Percentiles rank a stretch among this genome's conserved stretches.
These are phyloP conservation scores for Arctopsyche grandis DNA, from an alignment of 1,140 invertebrate species.

Conservation along the genomic window DNA sequence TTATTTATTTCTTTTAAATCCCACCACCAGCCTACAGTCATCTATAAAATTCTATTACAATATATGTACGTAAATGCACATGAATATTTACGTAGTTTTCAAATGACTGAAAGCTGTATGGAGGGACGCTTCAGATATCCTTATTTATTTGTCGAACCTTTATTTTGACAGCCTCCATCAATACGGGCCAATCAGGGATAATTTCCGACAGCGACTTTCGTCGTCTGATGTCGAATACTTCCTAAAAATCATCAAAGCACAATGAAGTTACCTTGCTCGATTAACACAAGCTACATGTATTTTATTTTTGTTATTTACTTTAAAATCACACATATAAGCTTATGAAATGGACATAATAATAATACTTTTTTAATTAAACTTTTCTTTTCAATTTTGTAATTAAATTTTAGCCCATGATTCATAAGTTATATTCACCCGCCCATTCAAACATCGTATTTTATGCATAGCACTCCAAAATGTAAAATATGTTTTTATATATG, in stretches of 20 bases:
- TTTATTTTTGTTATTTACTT: not conserved
- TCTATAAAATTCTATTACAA: not conserved
- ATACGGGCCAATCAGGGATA: constrained; percentile 72
- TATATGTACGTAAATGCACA: not conserved
- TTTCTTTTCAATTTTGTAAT: too few relatives aligned
- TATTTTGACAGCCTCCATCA: constrained; percentile 69
- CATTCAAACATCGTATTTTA: constrained; percentile 1
- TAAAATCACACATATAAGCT: not conserved
- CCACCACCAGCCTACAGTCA: constrained; percentile 5
- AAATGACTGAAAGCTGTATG: constrained; percentile 22
- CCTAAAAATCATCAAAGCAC: constrained; percentile 64
- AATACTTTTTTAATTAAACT: too few relatives aligned
- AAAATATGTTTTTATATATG: too few relatives aligned
- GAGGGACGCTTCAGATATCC: constrained; percentile 32
- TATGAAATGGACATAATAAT: not conserved
- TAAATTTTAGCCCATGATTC: not conserved
- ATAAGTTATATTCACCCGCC: not conserved
- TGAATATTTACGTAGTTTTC: not conserved
- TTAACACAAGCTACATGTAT: constrained; percentile 20
- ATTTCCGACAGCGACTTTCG: constrained; percentile 71
- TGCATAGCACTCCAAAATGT: too few relatives aligned
- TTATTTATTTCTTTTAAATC: constrained; percentile 29
- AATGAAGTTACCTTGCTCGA: constrained; percentile 26
- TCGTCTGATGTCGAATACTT: constrained; percentile 73
- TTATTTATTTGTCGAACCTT: constrained; percentile 70